Conservation (phyloP, 1,140 invertebrate genomes). For the Heliconius congener region DNA sequence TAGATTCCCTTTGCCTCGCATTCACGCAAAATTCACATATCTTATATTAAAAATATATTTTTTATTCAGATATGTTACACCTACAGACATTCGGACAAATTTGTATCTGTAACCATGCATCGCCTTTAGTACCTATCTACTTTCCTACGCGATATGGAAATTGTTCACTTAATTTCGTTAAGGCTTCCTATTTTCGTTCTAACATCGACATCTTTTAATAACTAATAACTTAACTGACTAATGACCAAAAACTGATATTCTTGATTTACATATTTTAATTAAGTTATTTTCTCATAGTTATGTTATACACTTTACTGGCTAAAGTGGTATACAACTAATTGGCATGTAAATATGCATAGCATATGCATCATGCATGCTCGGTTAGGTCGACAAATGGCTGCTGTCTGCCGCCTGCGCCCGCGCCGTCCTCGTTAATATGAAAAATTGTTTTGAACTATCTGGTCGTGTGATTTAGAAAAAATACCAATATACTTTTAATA, state of each 20-base stretch:
- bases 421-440: conserved; percentile 17
- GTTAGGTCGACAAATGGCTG: conserved; percentile 21
- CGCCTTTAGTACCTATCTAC: too few species aligned
- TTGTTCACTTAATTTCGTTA: neutral
- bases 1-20: too few species aligned
- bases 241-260: neutral
- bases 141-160: too few species aligned
- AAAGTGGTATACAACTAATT: conserved; percentile 11
- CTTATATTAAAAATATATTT: too few species aligned
- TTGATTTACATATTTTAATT: conserved; percentile 14
- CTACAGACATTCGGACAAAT: too few species aligned
- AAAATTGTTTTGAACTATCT: conserved; percentile 15
- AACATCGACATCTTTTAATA: neutral
- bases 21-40: too few species aligned
- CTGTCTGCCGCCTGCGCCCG: neutral
- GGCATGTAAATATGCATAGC: conserved; percentile 14
- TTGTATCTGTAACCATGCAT: too few species aligned
- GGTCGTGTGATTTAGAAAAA: neutral
- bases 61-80: too few species aligned
- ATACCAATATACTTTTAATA: neutral
- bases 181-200: neutral
- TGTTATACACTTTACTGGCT: neutral
- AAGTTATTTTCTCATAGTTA: conserved; percentile 3
- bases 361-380: conserved; percentile 17
- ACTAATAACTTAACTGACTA: neutral